Base-by-base conservation (phyloP, 2,797 vertebrate genomes). In the Sparidentex hasta region DNA sequence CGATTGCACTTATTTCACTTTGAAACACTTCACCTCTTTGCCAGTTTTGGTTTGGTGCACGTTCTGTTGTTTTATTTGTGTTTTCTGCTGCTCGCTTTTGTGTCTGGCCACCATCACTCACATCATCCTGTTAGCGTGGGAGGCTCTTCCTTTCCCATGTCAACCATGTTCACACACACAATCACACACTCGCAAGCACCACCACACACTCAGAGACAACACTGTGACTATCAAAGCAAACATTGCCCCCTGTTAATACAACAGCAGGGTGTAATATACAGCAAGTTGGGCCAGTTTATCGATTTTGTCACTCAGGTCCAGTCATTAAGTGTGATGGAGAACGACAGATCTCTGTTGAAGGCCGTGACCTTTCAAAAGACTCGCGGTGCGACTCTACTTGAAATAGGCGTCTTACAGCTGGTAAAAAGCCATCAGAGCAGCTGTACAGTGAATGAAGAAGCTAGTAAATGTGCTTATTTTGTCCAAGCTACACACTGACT, bases 111-210 rank as follows among this genome's bases (percentile, higher is more conserved):
- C 92, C 91, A 90, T 90, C 89, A 92, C 88, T 93, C 87, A 90
- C 91, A 94, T 95, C 95, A 95, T 96, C 94, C 95, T 95, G 95
- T 95, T 94, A 90, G 94, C 91, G 95, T 96, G 93, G 95, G 95
- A 93, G 94, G 93, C 91, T 95, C 93, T 96, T 96, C 94, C 94
- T 96, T 94, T 94, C 90, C 90, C 91, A 92, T 92, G 90, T 93
- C 85, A 89, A 85, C 89, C 90, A 90, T 86, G 77, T 83, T 87
- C 90, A 78, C 87, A 86, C 86, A 78, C 80, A 72, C 82, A 75
- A 44, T 63, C 73, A 78, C 73, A 78, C 82, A 76, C 80, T 50
- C 74, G 41, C 73, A 27, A 87, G 65, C 82, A 76, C 58, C 69
- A 71, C 67, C 82, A 87, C 84, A 11, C 83, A 71, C 74, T 73